Conservation (phyloP, 1,140 invertebrate genomes). For the Drosophila simulans region DNA sequence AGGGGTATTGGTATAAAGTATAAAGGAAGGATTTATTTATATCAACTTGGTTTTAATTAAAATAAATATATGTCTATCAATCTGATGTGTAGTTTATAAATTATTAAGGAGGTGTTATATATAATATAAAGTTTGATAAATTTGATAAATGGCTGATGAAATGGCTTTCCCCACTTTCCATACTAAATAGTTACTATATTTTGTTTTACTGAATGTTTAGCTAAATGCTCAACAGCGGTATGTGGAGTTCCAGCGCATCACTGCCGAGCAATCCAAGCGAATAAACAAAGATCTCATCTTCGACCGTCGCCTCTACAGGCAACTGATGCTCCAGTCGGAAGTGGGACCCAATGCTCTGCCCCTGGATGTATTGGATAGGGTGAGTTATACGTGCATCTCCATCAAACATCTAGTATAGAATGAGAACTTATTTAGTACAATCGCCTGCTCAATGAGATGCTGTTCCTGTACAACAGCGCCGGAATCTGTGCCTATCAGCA, state of each 20-base stretch:
- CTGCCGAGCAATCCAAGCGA: slow-evolving; percentile 89
- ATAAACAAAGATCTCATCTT: slow-evolving; percentile 88
- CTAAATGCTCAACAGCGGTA: slow-evolving; percentile 88
- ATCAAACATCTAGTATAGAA: not conserved
- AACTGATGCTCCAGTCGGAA: slow-evolving; percentile 91
- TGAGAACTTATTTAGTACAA: slow-evolving; percentile 89
- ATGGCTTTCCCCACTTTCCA: too few species aligned
- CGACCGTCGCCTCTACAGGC: slow-evolving; percentile 89
- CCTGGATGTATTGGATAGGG: slow-evolving; percentile 92
- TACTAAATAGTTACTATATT: too few species aligned
- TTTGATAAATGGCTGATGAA: too few species aligned
- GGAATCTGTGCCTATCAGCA: slow-evolving; percentile 93
- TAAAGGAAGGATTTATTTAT: too few species aligned
- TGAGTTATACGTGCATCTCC: slow-evolving; percentile 85
- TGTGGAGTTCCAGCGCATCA: slow-evolving; percentile 91
- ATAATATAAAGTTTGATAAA: not conserved
- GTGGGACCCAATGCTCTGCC: slow-evolving; percentile 94
- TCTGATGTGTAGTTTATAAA: too few species aligned
- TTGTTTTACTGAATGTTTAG: slow-evolving; percentile 18
- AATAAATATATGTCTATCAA: too few species aligned
- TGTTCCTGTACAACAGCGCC: slow-evolving; percentile 94
- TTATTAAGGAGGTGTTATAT: too few species aligned
- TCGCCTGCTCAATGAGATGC: slow-evolving; percentile 93
- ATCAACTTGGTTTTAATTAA: too few species aligned
- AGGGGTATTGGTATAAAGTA: too few species aligned